A percentile compares a stretch with the other conserved stretches of the same genome.
phyloP scores from a whole-genome alignment of 35 echinoderm and acorn worm genomes.

The Holothuria glaberrima region DNA sequence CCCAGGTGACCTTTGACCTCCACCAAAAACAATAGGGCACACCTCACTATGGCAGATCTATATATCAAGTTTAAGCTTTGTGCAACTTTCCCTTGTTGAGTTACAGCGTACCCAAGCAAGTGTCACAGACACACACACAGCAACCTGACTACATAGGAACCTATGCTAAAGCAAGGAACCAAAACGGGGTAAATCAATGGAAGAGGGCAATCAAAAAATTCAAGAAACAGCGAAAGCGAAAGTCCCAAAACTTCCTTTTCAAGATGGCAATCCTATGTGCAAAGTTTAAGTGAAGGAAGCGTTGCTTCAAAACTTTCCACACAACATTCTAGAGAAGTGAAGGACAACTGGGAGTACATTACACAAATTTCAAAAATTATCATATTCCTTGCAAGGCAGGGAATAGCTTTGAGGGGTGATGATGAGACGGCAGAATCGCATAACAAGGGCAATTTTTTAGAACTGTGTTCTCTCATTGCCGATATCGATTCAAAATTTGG shows the following conservation, averaged over 20 bases:
- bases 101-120: too few species aligned
- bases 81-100: too few species aligned
- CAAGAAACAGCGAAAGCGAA: constrained; percentile 10
- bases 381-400: constrained; percentile 23
- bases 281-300: constrained; percentile 31
- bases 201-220: constrained; percentile 32
- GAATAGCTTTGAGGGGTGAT: too few species aligned
- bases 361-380: neutral
- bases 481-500: neutral
- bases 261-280: neutral
- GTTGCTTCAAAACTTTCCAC: constrained; percentile 11
- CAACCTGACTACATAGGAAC: too few species aligned
- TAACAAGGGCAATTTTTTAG: constrained; percentile 13
- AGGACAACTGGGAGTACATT: constrained; percentile 14
- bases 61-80: too few species aligned
- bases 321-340: neutral
- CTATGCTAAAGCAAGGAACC: too few species aligned
- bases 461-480: constrained; percentile 29
- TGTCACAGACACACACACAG: too few species aligned
- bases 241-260: constrained; percentile 13
- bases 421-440: neutral
- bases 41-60: too few species aligned
- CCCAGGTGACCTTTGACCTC: too few species aligned
- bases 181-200: constrained; percentile 4
- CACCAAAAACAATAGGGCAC: too few species aligned